Base-by-base conservation (phyloP, 2,888 invertebrate species). In the Pantelozetes paolii region DNA sequence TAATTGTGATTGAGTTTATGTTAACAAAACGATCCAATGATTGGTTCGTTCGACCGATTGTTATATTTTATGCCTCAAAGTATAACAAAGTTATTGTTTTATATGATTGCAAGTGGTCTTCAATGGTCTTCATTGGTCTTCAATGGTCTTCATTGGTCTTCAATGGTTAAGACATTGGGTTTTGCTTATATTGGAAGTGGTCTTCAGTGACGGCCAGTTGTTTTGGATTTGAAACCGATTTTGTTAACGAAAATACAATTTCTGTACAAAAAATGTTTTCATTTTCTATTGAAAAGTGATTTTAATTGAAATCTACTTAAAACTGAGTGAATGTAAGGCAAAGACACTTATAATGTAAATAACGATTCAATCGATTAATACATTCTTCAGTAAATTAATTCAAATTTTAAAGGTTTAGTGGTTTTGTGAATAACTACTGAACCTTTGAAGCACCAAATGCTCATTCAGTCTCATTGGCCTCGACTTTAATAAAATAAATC, bases 61-160 rank as follows among this genome's bases (percentile, higher is more conserved):
- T 62, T 62, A 3, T 62, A 62, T 62, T 62, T n/a, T 32, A 62
- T 62, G 62, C 62, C 30, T 62, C 62, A 62, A 62, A 62, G 62
- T 62, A 62, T 62, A 62, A 62, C 62, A 32, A 62, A 62, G 30
- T 30, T 59, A 28, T 62, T 62, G 62, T 62, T 62, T 62, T 32
- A n/a, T 62, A 62, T 62, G 62, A 28, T 62, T 62, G 30, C 28
- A 57, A 28, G 28, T 57, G 57, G 26, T 57, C 57, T 26, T 57
- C 57, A 1, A n/a, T 23, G 54, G 26, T 45, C 15, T n/a, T 20
- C n/a, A 50, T 20, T 36, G 9, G 9, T 36, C 5, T 5, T 9
- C 9, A 36, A 36, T 36, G 36, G 36, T 36, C 36, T 36, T 36
- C 48, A 20, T 48, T 20, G 48, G n/a, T n/a, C n/a, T n/a, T 15